Base-by-base conservation (phyloP, 2,113 vertebrate genomes). In the Anser brachyrhynchus region DNA sequence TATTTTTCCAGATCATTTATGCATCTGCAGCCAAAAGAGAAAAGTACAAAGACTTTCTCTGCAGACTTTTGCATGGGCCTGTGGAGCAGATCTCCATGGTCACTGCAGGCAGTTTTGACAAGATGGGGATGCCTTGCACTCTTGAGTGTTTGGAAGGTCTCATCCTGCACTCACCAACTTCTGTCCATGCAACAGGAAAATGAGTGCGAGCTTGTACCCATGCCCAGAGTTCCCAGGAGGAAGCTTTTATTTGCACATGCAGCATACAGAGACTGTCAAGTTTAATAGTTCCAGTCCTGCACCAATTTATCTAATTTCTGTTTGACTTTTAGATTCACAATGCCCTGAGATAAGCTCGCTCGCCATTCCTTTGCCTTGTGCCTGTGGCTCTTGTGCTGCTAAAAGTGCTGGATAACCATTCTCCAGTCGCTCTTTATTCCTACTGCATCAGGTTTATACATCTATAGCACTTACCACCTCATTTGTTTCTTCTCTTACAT, bases 121-220 rank as follows among this genome's bases (percentile, higher is more conserved):
- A 64, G 13, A 28, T 64, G 28, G 43, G 54, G 20, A 52, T 75
- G 23, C 18, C 20, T 39, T 22, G 69, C 55, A 43, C 59, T n/a
- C 31, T n/a, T n/a, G 31, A 57, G 22, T 43, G 35, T 57, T 35
- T 74, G 22, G 43, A 71, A 71, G 58, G 65, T 51, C 19, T 75
- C 51, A 70, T 11, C 49, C 37, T 31, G 41, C 51, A 23, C 33
- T 73, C 43, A 75, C 59, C 44, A 44, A 51, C 9, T 44, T 22
- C 14, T 0, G 0, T 18, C 28, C 2, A 4, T 71, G 62, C 43
- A 58, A 59, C 3, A 4, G 33, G 37, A 76, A 10, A n/a, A 28
- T 13, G 6, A 46, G 49, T 37, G 49, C 23, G 37, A 93, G 49
- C 29, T 81, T 75, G 49, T 57, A 58, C 23, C 22, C 43, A 26